Percentiles rank a stretch among this genome's conserved stretches.
Conservation (phyloP, 2,797 vertebrate species). For the Aplochiton taeniatus region DNA sequence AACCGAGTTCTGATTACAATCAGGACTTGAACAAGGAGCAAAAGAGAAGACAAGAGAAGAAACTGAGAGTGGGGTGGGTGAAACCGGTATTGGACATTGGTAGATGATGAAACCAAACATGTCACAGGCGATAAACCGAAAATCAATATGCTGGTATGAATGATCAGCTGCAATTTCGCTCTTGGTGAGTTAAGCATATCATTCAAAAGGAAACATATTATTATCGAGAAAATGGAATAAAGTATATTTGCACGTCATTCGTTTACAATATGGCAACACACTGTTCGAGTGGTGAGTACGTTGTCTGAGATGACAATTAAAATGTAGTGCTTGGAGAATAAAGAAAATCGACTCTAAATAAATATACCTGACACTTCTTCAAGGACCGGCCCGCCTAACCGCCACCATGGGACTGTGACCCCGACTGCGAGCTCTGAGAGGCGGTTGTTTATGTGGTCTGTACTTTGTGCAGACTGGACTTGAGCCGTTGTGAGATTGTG, state of each 20-base stretch:
- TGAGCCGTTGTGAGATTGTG: conserved; percentile 67
- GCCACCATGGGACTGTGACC: conserved; percentile 80
- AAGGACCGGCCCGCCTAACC: conserved; percentile 55
- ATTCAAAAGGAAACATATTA: conserved; percentile 42
- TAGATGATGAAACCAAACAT: conserved; percentile 47
- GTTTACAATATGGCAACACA: conserved; percentile 54
- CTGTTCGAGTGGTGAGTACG: conserved; percentile 56
- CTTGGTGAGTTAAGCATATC: conserved; percentile 51
- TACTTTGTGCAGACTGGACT: conserved; percentile 72
- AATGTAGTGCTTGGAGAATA: conserved; percentile 66
- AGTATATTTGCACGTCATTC: conserved; percentile 56
- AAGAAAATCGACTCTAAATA: conserved; percentile 39
- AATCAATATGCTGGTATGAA: conserved; percentile 64
- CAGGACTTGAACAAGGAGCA: conserved; percentile 40
- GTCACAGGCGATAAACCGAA: conserved; percentile 51
- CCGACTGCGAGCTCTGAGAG: conserved; percentile 67
- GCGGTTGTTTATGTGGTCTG: conserved; percentile 72
- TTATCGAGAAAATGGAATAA: conserved; percentile 54
- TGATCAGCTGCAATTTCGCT: conserved; percentile 36
- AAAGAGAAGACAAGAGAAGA: conserved; percentile 47
- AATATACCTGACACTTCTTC: conserved; percentile 53
- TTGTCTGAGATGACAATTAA: conserved; percentile 44
- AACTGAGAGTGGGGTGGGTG: conserved; percentile 35
- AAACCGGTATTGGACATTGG: conserved; percentile 50
- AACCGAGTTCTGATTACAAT: conserved; percentile 49